Conservation (phyloP, 92 coral and sea anemone genomes). For the Nematostella vectensis region DNA sequence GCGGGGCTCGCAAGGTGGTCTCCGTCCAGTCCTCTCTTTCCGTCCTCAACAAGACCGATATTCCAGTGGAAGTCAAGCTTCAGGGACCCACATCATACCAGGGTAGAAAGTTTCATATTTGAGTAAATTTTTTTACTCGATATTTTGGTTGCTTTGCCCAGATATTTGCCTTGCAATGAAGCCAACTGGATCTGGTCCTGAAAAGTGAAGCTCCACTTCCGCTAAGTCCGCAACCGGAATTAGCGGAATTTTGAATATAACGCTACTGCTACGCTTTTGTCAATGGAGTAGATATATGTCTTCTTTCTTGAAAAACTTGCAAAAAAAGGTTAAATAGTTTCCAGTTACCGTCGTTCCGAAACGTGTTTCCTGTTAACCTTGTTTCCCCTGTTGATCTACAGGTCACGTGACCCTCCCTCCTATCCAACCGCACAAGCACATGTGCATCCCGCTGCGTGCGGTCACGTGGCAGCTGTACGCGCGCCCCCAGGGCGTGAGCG, state of each 20-base stretch:
- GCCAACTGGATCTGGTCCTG: no score
- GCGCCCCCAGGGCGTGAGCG: slow-evolving; percentile 72
- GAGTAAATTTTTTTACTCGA: neutral
- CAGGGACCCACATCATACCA: slow-evolving; percentile 59
- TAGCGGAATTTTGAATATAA: no score
- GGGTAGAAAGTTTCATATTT: no score
- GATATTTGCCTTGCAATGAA: no score
- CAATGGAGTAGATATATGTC: no score
- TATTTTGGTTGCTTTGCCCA: neutral
- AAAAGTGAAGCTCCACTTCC: no score
- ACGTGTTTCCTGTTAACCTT: no score
- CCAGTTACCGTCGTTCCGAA: no score
- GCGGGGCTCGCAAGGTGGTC: slow-evolving; percentile 94
- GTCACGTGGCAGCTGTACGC: slow-evolving; percentile 75
- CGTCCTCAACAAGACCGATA: slow-evolving; percentile 72
- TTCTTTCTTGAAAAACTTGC: no score
- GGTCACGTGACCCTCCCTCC: slow-evolving; percentile 61
- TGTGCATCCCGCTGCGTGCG: slow-evolving; percentile 72
- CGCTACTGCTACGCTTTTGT: no score
- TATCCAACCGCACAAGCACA: slow-evolving; percentile 48
- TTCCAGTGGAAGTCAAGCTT: slow-evolving; percentile 66
- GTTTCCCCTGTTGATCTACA: slow-evolving; percentile 7
- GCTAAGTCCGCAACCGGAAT: no score
- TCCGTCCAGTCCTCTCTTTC: slow-evolving; percentile 85
- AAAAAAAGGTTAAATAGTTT: no score